These are phyloP conservation scores for Oreochromis spilurus DNA, from an alignment of 2,113 vertebrate genomes.

Conservation along the genomic window DNA sequence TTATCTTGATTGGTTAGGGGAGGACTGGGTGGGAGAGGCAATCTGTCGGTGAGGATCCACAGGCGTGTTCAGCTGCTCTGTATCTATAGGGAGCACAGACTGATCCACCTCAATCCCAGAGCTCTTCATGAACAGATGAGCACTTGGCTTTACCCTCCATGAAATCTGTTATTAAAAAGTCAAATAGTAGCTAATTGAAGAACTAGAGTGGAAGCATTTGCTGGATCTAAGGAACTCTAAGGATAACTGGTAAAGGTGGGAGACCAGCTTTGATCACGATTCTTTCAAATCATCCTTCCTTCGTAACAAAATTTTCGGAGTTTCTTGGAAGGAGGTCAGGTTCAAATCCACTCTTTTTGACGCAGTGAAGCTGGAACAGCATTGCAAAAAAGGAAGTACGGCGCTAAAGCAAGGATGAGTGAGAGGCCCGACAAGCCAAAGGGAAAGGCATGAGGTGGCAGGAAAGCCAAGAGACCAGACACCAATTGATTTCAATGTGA, in stretches of 20 bases:
- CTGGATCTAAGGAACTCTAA: background rate
- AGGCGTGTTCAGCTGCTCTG: slow-evolving; percentile 42
- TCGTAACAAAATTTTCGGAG: background rate
- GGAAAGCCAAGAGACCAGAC: background rate
- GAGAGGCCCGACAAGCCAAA: background rate
- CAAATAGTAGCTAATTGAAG: background rate
- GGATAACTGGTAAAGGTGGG: background rate
- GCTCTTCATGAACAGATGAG: background rate
- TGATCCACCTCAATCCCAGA: background rate
- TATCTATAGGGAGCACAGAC: slow-evolving; percentile 9
- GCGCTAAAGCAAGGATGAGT: background rate
- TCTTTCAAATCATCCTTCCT: background rate
- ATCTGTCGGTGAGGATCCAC: slow-evolving; percentile 52
- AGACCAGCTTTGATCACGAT: background rate
- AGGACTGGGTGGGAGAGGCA: slow-evolving; percentile 54
- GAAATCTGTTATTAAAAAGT: background rate
- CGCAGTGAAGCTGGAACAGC: background rate
- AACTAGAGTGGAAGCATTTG: background rate
- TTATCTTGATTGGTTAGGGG: slow-evolving; percentile 69
- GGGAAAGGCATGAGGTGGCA: slow-evolving; percentile 24
- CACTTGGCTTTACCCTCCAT: background rate
- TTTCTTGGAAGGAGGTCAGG: background rate
- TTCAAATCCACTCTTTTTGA: background rate
- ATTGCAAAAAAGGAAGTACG: background rate
- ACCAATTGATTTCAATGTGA: slow-evolving; percentile 33